phyloP scores from a whole-genome alignment of 2,888 invertebrate genomes.

The Drosophila falleni region DNA sequence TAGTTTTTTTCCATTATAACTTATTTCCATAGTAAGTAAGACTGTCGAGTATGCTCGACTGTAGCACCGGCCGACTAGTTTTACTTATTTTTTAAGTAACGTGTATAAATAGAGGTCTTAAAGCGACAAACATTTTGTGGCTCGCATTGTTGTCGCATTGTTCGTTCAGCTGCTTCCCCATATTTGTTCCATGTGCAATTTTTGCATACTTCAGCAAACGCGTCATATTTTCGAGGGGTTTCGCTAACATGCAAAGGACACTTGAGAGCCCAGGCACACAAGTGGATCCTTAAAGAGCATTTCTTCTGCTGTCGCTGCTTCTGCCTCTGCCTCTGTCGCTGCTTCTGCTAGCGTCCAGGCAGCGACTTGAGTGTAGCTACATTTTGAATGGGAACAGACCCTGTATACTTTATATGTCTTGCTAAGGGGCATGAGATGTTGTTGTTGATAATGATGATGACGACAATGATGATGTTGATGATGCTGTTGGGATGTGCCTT shows the following conservation, averaged over 20 bases:
- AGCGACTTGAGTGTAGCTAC: constrained; percentile 74
- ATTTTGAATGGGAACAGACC: constrained; percentile 68
- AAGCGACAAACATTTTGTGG: constrained; percentile 59
- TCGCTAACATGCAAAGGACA: constrained; percentile 84
- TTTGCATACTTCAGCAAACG: constrained; percentile 85
- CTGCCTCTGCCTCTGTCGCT: constrained; percentile 15
- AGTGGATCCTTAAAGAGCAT: constrained; percentile 84
- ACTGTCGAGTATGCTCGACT: no score
- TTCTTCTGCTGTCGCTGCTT: constrained; percentile 61
- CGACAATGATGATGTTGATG: background rate
- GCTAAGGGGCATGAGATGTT: constrained; percentile 33
- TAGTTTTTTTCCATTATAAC: no score
- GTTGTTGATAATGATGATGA: constrained; percentile 2
- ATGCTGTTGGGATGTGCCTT: constrained; percentile 16
- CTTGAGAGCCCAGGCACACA: constrained; percentile 82
- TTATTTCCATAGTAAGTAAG: no score
- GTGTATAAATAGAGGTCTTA: constrained; percentile 39
- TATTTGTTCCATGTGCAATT: constrained; percentile 82
- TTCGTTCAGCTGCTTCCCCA: constrained; percentile 53
- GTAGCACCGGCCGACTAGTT: no score
- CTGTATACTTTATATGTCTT: constrained; percentile 19
- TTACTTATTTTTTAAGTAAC: no score
- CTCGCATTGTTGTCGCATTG: constrained; percentile 40
- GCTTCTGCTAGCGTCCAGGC: constrained; percentile 57
- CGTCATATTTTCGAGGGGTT: constrained; percentile 84